A percentile compares a stretch with the other conserved stretches of the same genome.
Conservation (phyloP, 2,113 vertebrate genomes). For the Sigmodon hispidus region DNA sequence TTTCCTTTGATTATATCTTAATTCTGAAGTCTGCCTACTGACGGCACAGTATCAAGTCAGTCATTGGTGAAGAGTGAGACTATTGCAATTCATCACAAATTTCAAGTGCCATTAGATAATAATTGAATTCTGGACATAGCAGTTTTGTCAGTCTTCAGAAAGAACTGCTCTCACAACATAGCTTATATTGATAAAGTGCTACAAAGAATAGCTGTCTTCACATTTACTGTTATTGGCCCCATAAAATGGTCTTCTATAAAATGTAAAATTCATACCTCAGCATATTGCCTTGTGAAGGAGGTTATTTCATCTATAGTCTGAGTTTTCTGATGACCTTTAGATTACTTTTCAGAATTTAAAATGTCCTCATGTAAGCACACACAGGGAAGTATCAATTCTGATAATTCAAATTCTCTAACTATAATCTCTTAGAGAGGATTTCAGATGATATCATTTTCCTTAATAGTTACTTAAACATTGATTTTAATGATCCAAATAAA, state of each 20-base stretch:
- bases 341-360: not conserved
- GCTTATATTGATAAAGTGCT: not conserved
- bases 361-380: not conserved
- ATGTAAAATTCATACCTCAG: slow-evolving; percentile 28
- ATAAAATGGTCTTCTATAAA: slow-evolving; percentile 41
- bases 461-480: not conserved
- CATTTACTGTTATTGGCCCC: slow-evolving; percentile 15
- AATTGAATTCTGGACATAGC: not conserved
- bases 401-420: not conserved
- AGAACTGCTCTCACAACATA: not conserved
- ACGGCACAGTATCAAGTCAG: not conserved
- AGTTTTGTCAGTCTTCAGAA: not conserved
- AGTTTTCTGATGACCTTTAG: not conserved
- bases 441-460: not conserved
- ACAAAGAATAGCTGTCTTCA: slow-evolving; percentile 35
- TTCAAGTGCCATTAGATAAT: not conserved
- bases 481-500: not conserved
- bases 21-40: not conserved
- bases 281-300: not conserved
- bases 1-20: not conserved
- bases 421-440: not conserved
- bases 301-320: not conserved
- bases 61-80: not conserved
- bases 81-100: accelerated
- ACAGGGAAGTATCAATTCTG: not conserved